These are phyloP conservation scores for Girardinus metallicus DNA, from an alignment of 2,797 vertebrate species.

Conservation along the genomic window DNA sequence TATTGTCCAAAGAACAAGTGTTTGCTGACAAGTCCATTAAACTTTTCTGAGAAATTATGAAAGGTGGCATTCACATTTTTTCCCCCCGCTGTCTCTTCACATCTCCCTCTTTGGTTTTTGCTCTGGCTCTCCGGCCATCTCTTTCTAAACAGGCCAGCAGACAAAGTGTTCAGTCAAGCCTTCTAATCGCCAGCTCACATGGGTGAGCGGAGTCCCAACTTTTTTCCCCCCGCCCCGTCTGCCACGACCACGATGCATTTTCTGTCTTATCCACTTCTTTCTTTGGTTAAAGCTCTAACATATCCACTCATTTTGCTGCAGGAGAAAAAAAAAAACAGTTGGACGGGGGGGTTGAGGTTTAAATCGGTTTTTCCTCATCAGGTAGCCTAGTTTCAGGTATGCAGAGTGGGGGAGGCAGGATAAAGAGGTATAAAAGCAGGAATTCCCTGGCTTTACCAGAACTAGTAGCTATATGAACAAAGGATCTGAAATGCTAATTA, in stretches of 20 bases:
- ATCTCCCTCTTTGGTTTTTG: conserved; percentile 70
- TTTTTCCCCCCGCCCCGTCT: conserved; percentile 66
- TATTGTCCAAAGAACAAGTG: conserved; percentile 68
- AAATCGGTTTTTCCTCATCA: conserved; percentile 11
- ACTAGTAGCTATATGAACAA: conserved; percentile 43
- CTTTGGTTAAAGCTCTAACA: conserved; percentile 34
- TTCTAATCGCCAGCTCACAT: conserved; percentile 78
- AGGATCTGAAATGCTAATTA: conserved; percentile 49
- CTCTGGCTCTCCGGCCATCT: conserved; percentile 62
- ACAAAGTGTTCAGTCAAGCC: conserved; percentile 83
- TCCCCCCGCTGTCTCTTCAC: conserved; percentile 69
- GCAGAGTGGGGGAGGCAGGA: conserved; percentile 7
- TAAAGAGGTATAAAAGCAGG: conserved; percentile 34
- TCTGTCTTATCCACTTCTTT: conserved; percentile 62
- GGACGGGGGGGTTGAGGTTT: background rate
- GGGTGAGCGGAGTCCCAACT: conserved; percentile 80
- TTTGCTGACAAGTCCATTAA: conserved; percentile 70
- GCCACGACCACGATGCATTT: conserved; percentile 66
- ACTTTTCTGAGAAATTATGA: conserved; percentile 68
- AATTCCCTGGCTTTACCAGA: conserved; percentile 41
- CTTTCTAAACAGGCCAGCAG: conserved; percentile 78
- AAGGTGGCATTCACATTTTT: conserved; percentile 77
- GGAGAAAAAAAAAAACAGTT: background rate
- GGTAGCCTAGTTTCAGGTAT: conserved; percentile 34
- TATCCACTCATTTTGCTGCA: conserved; percentile 33